Percentiles rank a stretch among this genome's conserved stretches.
These are phyloP conservation scores for Drosophila rellima DNA, from an alignment of 2,888 invertebrate genomes.

Conservation along the genomic window DNA sequence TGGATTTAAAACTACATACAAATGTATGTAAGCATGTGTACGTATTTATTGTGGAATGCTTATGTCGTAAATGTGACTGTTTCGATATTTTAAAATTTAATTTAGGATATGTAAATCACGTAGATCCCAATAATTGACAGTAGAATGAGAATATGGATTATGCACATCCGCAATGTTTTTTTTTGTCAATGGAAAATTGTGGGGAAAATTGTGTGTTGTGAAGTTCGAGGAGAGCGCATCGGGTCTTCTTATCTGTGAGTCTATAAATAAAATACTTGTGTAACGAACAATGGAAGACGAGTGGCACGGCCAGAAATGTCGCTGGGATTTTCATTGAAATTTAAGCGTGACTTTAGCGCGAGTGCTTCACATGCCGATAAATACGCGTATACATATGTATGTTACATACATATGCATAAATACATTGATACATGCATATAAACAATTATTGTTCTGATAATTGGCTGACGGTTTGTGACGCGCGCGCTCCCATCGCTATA, in stretches of 20 bases:
- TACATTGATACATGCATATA: slow-evolving; percentile 30
- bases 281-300: slow-evolving; percentile 44
- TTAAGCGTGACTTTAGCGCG: slow-evolving; percentile 74
- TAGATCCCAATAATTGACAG: slow-evolving; percentile 15
- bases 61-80: not conserved
- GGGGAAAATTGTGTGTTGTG: slow-evolving; percentile 46
- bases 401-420: not conserved
- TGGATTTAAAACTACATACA: not conserved
- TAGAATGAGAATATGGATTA: slow-evolving; percentile 28
- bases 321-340: slow-evolving; percentile 62
- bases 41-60: slow-evolving; percentile 2
- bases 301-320: slow-evolving; percentile 41
- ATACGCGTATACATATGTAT: slow-evolving; percentile 12
- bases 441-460: slow-evolving; percentile 78
- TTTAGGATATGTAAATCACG: slow-evolving; percentile 24
- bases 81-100: slow-evolving; percentile 17
- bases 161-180: slow-evolving; percentile 35
- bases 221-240: slow-evolving; percentile 19
- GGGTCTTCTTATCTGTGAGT: slow-evolving; percentile 48
- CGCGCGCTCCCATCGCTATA: slow-evolving; percentile 40
- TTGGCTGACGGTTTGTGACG: slow-evolving; percentile 56
- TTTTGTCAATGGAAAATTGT: slow-evolving; percentile 68
- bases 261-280: slow-evolving; percentile 45
- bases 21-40: no score
- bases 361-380: slow-evolving; percentile 77